These are phyloP conservation scores for Meteorus cinctellus DNA, from an alignment of 2,888 invertebrate genomes.

Conservation along the genomic window DNA sequence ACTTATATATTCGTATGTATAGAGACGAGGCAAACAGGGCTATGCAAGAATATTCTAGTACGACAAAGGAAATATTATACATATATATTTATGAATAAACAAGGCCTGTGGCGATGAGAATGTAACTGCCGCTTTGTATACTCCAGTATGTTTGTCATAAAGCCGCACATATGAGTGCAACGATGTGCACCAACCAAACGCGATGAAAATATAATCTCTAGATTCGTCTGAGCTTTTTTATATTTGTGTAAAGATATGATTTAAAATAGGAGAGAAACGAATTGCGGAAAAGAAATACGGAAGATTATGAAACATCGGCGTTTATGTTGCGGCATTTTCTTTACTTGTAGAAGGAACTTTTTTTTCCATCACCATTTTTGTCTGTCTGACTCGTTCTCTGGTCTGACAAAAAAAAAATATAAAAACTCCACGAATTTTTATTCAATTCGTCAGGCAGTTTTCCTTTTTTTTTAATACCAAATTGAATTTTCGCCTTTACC, in stretches of 20 bases:
- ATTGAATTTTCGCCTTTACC: constrained; percentile 11
- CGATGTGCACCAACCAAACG: not conserved
- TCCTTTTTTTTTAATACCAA: not conserved
- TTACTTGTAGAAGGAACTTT: not conserved
- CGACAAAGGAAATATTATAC: not conserved
- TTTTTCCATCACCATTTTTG: not conserved
- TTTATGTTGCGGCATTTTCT: not conserved
- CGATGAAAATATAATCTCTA: not conserved
- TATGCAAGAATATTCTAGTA: not conserved
- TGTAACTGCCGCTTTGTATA: not conserved
- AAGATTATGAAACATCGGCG: not conserved
- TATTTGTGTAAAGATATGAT: not conserved
- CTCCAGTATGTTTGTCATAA: not conserved
- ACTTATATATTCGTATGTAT: not conserved
- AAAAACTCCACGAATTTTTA: not conserved
- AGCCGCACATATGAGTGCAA: not conserved
- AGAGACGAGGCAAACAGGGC: not conserved
- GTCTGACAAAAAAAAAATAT: not conserved
- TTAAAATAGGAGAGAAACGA: not conserved
- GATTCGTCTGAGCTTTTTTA: not conserved
- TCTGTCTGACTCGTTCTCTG: no score
- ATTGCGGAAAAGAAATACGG: not conserved
- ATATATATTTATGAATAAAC: not conserved
- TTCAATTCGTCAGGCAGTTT: not conserved
- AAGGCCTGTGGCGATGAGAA: not conserved